Evolutionary conservation across 2,113 vertebrate genomes (phyloP).

Genomic region (Capreolus pygargus): DNA sequence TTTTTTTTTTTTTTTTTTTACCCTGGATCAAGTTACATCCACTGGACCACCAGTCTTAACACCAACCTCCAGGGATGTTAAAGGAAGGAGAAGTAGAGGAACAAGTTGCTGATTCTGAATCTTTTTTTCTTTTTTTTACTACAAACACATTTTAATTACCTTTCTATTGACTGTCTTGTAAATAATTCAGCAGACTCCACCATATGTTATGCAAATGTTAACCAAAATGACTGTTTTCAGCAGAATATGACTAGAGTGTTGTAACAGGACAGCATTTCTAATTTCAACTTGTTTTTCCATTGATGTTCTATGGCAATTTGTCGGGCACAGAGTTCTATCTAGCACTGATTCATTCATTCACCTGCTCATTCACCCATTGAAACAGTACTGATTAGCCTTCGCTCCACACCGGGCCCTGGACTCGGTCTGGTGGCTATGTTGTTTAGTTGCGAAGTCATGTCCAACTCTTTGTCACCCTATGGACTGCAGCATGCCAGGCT

Average conservation of each 20-base stretch:
- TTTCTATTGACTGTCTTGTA: constrained; percentile 51
- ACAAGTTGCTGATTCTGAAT: constrained; percentile 51
- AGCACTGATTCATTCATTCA: neutral
- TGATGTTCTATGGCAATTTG: constrained; percentile 24
- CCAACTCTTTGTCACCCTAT: neutral
- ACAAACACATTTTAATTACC: constrained; percentile 64
- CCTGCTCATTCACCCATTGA: rapidly evolving
- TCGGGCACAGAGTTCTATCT: neutral
- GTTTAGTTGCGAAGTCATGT: neutral
- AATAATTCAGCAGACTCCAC: constrained; percentile 57
- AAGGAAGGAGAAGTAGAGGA: neutral
- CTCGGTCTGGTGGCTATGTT: rapidly evolving
- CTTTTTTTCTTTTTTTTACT: constrained; percentile 72
- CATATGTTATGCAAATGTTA: constrained; percentile 76
- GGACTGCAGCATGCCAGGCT: neutral
- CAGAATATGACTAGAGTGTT: constrained; percentile 37
- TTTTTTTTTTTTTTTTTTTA: too few species aligned
- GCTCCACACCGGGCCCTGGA: rapidly evolving
- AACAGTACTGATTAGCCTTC: rapidly evolving
- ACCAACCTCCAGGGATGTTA: neutral
- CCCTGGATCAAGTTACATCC: rapidly evolving
- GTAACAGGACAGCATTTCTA: constrained; percentile 56
- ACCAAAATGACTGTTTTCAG: constrained; percentile 68
- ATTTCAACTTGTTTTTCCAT: constrained; percentile 45
- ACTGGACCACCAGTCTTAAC: neutral